Conservation (phyloP, 2,888 invertebrate genomes). For the Coronaproctus castanopsis region DNA sequence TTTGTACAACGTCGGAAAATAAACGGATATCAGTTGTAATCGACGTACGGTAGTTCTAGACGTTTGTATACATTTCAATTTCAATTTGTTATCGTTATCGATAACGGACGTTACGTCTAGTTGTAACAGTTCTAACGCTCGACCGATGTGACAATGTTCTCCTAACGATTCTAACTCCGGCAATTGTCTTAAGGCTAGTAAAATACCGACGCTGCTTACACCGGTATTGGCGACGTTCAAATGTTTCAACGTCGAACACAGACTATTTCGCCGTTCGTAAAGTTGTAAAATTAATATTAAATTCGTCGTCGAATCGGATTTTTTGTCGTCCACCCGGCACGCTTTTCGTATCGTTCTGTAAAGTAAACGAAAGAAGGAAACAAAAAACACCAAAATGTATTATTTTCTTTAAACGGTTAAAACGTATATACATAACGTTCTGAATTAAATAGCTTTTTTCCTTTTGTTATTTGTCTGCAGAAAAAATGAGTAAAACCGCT, state of each 20-base stretch:
- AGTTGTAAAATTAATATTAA: constrained; percentile 23
- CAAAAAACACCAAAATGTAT: not conserved
- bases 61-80: constrained; percentile 26
- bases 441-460: too few species aligned
- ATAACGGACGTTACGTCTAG: not conserved
- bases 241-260: constrained; percentile 27
- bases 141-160: constrained; percentile 28
- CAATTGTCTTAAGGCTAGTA: constrained; percentile 26
- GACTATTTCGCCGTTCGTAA: constrained; percentile 25
- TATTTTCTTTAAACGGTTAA: not conserved
- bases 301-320: not conserved
- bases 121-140: constrained; percentile 27
- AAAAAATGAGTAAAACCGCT: too few species aligned
- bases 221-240: constrained; percentile 28
- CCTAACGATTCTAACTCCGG: constrained; percentile 27
- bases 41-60: constrained; percentile 25
- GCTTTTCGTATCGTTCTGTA: not conserved
- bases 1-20: constrained; percentile 26
- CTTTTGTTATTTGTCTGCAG: too few species aligned
- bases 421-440: too few species aligned
- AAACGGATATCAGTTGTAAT: constrained; percentile 26
- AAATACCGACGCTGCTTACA: constrained; percentile 27
- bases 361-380: not conserved
- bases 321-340: not conserved
- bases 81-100: not conserved